A percentile compares a stretch with the other conserved stretches of the same genome.
Evolutionary conservation across 2,797 vertebrate species (phyloP).

Genomic region (Silurus lanzhouensis): DNA sequence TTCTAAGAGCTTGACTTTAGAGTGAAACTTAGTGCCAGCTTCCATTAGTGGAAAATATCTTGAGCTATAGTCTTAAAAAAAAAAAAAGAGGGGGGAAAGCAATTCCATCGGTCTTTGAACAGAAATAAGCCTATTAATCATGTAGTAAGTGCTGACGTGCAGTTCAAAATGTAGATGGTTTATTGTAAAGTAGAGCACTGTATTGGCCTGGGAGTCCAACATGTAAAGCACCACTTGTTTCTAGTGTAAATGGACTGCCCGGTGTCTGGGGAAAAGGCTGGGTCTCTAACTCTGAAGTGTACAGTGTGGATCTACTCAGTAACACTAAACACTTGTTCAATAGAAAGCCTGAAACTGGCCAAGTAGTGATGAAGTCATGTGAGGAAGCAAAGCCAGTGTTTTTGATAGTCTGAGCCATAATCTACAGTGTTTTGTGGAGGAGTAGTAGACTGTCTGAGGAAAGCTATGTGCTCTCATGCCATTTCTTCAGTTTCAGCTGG

Average conservation of each 20-base stretch:
- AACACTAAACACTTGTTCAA: not conserved
- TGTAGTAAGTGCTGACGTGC: conserved; percentile 62
- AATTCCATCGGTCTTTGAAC: conserved; percentile 56
- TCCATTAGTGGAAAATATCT: conserved; percentile 66
- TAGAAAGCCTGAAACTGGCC: not conserved
- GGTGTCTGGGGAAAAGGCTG: conserved; percentile 42
- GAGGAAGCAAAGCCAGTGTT: not conserved
- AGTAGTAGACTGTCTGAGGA: not conserved
- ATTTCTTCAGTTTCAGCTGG: not conserved
- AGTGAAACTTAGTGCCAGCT: conserved; percentile 55
- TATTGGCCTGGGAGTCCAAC: conserved; percentile 55
- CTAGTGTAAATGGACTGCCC: conserved; percentile 54
- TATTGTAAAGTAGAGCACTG: conserved; percentile 66
- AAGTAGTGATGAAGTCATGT: conserved; percentile 8
- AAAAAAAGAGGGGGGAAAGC: conserved; percentile 44
- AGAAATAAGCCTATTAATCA: conserved; percentile 70
- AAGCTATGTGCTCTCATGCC: not conserved
- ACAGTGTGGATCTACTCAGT: not conserved
- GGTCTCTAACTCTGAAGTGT: conserved; percentile 43
- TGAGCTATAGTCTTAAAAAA: conserved; percentile 56
- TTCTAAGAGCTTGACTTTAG: conserved; percentile 47
- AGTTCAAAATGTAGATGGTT: conserved; percentile 74
- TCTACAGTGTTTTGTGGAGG: not conserved
- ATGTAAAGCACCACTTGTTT: conserved; percentile 45
- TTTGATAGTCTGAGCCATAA: conserved; percentile 1